phyloP scores from a whole-genome alignment of 2,113 vertebrate species.

The Atherinomorus stipes region DNA sequence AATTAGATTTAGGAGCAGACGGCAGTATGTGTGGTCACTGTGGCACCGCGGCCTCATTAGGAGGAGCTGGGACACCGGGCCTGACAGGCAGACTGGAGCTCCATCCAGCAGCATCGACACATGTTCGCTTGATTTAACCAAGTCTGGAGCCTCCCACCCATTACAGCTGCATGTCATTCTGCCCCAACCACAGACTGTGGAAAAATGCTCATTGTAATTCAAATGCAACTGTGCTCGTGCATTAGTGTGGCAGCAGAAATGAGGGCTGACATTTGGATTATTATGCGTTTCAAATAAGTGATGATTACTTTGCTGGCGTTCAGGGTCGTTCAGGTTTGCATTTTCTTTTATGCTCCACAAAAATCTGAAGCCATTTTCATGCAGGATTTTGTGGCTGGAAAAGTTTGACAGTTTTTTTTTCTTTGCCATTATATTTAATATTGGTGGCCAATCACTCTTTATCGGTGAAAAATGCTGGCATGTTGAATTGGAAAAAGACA shows the following conservation, averaged over 20 bases:
- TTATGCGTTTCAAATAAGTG: background rate
- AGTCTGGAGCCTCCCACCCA: slow-evolving; percentile 60
- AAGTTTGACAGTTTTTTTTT: background rate
- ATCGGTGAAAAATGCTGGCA: too few relatives aligned
- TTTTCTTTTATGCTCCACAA: background rate
- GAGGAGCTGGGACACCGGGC: slow-evolving; percentile 55
- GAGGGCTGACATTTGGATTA: slow-evolving; percentile 3
- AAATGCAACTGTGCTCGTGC: slow-evolving; percentile 26
- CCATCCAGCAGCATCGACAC: slow-evolving; percentile 63
- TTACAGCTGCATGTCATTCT: slow-evolving; percentile 60
- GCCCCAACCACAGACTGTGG: slow-evolving; percentile 57
- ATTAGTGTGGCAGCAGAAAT: background rate
- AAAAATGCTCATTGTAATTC: slow-evolving; percentile 52
- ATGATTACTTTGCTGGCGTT: background rate
- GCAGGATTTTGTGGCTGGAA: background rate
- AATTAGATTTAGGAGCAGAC: slow-evolving; percentile 76
- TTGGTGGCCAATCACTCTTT: background rate
- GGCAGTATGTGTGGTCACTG: slow-evolving; percentile 76
- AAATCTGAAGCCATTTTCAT: background rate
- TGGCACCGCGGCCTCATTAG: slow-evolving; percentile 72
- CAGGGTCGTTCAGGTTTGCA: background rate
- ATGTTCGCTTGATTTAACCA: slow-evolving; percentile 63
- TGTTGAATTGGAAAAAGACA: too few relatives aligned
- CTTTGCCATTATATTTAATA: background rate
- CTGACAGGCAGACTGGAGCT: slow-evolving; percentile 58